Evolutionary conservation across 2,888 invertebrate genomes (phyloP).

Genomic region (Troides aeacus): DNA sequence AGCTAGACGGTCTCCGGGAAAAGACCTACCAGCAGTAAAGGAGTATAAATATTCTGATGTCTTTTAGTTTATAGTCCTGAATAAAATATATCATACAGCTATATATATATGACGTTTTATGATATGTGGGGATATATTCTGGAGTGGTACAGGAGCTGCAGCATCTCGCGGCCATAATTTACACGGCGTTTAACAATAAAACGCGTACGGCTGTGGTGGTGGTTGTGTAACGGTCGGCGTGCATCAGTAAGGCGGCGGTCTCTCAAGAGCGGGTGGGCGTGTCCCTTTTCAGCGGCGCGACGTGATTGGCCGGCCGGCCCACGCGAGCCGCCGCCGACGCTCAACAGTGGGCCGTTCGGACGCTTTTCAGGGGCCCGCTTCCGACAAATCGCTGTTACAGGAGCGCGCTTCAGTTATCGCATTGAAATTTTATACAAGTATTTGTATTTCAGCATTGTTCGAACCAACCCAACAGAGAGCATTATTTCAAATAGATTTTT

Average conservation of each 20-base stretch:
- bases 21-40: too few species aligned
- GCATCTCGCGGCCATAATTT: slow-evolving; percentile 7
- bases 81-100: too few species aligned
- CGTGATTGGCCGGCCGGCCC: slow-evolving; percentile 53
- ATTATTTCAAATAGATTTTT: too few species aligned
- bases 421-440: slow-evolving; percentile 31
- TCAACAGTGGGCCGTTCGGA: slow-evolving; percentile 58
- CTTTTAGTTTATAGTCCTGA: too few species aligned
- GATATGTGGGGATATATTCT: background rate
- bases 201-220: slow-evolving; percentile 33
- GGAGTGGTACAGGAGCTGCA: background rate
- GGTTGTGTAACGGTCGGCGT: slow-evolving; percentile 17
- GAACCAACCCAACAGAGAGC: too few species aligned
- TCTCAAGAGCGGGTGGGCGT: slow-evolving; percentile 76
- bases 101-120: too few species aligned
- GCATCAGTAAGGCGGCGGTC: slow-evolving; percentile 52
- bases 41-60: too few species aligned
- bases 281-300: slow-evolving; percentile 67
- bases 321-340: slow-evolving; percentile 57
- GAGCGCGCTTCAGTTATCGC: slow-evolving; percentile 44
- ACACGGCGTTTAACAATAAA: slow-evolving; percentile 12
- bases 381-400: slow-evolving; percentile 33
- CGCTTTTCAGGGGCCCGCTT: slow-evolving; percentile 61
- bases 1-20: too few species aligned
- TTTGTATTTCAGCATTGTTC: slow-evolving; percentile 11